Evolutionary conservation across 92 coral and sea anemone species (phyloP), one percentile per base, ranked within the genome.

Genomic region (Palythoa heliodiscus): DNA sequence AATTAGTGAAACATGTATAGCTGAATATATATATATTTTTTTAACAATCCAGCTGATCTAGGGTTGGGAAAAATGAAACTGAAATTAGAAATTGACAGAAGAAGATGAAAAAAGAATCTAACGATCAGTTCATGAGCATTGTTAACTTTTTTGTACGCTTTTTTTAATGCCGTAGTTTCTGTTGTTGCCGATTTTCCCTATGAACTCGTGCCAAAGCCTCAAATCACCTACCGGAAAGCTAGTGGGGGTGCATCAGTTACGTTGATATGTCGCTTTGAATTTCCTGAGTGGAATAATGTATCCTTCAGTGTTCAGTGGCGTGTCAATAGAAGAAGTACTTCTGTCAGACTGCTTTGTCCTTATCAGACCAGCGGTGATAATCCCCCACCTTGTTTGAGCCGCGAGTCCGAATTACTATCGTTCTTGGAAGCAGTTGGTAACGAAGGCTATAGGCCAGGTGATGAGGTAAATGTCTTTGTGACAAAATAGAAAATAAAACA

Each of bases 241-340:
- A 6, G 11, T 29, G 19, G 4, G 7, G 75, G 75, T 70, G 75
- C 75, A 70, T 52, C 75, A 70, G 75, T 70, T 37, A 14, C 25
- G 48, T 70, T 70, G 75, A 15, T 70, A 38, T 70, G 75, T 37
- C 48, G 48, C 3, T 70, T 70, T 40, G 75, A 35, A 38, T 70
- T 70, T 37, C 75, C 75, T 17, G 43, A 38, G 19, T 70, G 75
- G 75, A 70, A 39, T 40, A 70, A 70, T 40, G 75, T 70, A 19
- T 35, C 75, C 5, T 70, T 70, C 75, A 70, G 75, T 39, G 74
- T 70, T 9, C 48, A 70, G 17, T 70, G 74, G 74, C 25, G 74
- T 15, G 17, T 35, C 5, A 70, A 70, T 13, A 37, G 74, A 12
- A 7, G 11, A 35, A 70, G 7, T 14, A 25, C 16, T 9, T 0